Conservation (phyloP, 1,140 invertebrate genomes). For the Chionoecetes opilio region DNA sequence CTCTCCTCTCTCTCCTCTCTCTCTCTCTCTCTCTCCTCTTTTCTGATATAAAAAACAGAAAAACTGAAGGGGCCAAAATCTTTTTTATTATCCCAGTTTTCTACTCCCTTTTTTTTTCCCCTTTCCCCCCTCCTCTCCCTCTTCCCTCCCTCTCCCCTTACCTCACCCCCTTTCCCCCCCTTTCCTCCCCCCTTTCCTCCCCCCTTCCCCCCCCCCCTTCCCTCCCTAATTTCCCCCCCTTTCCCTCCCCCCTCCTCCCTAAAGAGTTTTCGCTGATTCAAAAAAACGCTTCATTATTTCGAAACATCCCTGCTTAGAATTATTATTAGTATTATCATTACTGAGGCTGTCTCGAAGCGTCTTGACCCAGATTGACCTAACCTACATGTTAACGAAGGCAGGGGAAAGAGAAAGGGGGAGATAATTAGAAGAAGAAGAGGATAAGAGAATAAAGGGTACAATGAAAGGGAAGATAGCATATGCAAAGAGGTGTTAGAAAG, state of each 20-base stretch:
- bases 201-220: neutral
- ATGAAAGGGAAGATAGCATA: neutral
- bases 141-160: neutral
- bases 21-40: conserved; percentile 33
- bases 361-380: too few relatives aligned
- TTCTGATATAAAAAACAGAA: too few relatives aligned
- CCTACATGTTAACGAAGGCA: neutral
- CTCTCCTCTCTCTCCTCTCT: neutral
- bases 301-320: neutral
- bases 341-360: neutral
- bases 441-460: neutral
- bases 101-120: neutral
- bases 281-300: neutral
- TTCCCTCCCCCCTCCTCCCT: neutral
- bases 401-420: neutral
- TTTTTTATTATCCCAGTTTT: neutral
- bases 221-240: neutral
- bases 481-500: neutral
- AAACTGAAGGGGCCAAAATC: too few relatives aligned
- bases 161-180: too few relatives aligned
- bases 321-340: conserved; percentile 7
- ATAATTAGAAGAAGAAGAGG: too few relatives aligned
- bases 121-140: neutral
- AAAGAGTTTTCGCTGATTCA: neutral
- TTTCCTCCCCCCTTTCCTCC: neutral